Conservation (phyloP, 2,797 vertebrate species). For the Acanthornis magna region DNA sequence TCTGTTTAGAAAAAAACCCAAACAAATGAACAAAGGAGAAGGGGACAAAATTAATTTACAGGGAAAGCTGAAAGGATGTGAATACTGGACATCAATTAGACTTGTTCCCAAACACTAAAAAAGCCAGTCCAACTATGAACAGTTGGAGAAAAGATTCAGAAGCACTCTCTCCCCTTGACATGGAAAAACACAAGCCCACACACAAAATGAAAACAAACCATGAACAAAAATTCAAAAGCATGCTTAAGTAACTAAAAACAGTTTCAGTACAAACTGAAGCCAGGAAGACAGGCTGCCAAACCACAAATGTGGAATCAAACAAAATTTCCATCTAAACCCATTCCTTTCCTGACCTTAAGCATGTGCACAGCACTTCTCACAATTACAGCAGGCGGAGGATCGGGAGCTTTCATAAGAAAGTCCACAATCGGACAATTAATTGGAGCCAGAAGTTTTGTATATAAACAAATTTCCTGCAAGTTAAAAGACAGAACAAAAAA, state of each 20-base stretch:
- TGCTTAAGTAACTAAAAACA: background rate
- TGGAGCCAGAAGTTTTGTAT: slow-evolving; percentile 91
- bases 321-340: background rate
- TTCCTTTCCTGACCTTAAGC: slow-evolving; percentile 84
- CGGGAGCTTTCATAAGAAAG: slow-evolving; percentile 91
- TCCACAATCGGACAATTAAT: slow-evolving; percentile 82
- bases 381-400: slow-evolving; percentile 85
- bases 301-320: background rate
- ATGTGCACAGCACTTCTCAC: slow-evolving; percentile 89
- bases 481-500: background rate
- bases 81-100: background rate
- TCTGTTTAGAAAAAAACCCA: slow-evolving; percentile 66
- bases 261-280: background rate
- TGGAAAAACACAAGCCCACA: background rate
- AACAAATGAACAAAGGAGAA: background rate
- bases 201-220: background rate
- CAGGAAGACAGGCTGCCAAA: background rate
- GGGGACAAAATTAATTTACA: background rate
- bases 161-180: background rate
- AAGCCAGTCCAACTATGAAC: background rate
- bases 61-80: background rate
- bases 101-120: background rate
- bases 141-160: background rate
- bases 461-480: slow-evolving; percentile 91
- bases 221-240: background rate